Conservation (phyloP, 2,113 vertebrate species). For the Saccopteryx bilineata region DNA sequence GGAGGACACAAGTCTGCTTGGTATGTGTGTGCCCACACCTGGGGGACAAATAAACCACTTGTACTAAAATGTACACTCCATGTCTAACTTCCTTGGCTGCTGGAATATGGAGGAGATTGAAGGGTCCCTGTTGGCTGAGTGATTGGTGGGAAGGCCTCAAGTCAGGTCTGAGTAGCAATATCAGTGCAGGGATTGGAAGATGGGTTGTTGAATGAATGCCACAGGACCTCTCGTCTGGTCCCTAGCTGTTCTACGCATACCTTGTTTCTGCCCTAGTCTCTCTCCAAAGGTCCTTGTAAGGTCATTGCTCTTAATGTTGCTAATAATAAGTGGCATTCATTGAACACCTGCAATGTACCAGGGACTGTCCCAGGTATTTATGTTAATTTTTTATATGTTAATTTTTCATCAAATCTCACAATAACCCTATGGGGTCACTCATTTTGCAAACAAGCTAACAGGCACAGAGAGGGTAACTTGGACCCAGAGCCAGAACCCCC, state of each 20-base stretch:
- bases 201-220: accelerated
- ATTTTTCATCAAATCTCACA: neutral
- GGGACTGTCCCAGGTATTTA: neutral
- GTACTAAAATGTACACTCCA: slow-evolving; percentile 70
- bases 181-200: neutral
- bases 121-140: accelerated
- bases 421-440: neutral
- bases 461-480: neutral
- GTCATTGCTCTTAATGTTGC: neutral
- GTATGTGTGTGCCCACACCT: slow-evolving; percentile 65
- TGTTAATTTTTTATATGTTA: neutral
- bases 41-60: slow-evolving; percentile 85
- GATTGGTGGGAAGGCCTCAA: neutral
- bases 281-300: neutral
- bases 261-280: neutral
- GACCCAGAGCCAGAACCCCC: no score
- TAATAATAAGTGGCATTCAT: neutral
- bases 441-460: neutral
- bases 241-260: neutral
- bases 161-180: neutral
- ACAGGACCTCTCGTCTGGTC: accelerated
- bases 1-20: slow-evolving; percentile 59
- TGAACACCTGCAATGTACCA: neutral
- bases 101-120: accelerated
- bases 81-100: neutral